Conservation (phyloP, 2,888 invertebrate genomes). For the Mongoloraphidia duomilia region DNA sequence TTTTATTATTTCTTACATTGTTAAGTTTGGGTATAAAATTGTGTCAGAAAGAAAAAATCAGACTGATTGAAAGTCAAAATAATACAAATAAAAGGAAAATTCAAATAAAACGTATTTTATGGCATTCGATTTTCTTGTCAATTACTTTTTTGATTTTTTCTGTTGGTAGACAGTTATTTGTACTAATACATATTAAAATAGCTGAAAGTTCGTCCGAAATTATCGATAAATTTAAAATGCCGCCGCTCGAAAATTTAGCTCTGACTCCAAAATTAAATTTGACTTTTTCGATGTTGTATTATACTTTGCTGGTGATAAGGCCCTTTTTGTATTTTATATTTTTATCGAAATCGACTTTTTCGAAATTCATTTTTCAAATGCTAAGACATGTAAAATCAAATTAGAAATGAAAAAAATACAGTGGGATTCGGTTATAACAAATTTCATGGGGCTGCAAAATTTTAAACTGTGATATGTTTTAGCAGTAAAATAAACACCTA, state of each 20-base stretch:
- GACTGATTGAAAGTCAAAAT: slow-evolving; percentile 19
- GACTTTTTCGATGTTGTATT: slow-evolving; percentile 23
- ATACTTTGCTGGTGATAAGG: slow-evolving; percentile 19
- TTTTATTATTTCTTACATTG: slow-evolving; percentile 20
- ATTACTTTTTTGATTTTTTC: slow-evolving; percentile 22
- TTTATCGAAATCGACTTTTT: slow-evolving; percentile 8
- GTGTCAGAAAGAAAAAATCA: slow-evolving; percentile 16
- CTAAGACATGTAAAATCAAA: too few relatives aligned
- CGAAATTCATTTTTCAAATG: too few relatives aligned
- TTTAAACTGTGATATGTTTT: too few relatives aligned
- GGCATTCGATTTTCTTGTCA: slow-evolving; percentile 21
- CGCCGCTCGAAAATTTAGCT: slow-evolving; percentile 21
- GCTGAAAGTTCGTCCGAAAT: slow-evolving; percentile 13
- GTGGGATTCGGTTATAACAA: too few relatives aligned
- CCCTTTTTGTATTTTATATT: slow-evolving; percentile 15
- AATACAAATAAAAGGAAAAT: slow-evolving; percentile 20
- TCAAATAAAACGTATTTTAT: slow-evolving; percentile 20
- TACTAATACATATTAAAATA: slow-evolving; percentile 18
- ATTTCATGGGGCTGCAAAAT: too few relatives aligned
- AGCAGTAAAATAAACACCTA: too few relatives aligned
- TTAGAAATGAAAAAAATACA: too few relatives aligned
- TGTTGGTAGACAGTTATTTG: slow-evolving; percentile 22
- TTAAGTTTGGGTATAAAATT: slow-evolving; percentile 20
- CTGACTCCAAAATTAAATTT: slow-evolving; percentile 15
- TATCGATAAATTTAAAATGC: slow-evolving; percentile 21